phyloP scores from a whole-genome alignment of 2,113 vertebrate species.

The Laterallus jamaicensis region DNA sequence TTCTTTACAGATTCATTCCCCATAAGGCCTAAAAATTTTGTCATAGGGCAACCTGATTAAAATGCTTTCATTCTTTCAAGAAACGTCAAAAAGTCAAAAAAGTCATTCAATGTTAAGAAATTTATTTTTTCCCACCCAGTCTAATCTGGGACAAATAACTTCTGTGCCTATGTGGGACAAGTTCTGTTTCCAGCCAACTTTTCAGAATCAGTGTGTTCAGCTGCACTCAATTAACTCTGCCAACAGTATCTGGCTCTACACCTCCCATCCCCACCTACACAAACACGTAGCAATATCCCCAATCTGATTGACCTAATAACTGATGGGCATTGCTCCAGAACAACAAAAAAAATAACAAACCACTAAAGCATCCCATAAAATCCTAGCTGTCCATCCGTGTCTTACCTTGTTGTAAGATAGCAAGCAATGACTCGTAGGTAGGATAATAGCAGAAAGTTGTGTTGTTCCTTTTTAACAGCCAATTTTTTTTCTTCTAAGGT shows the following conservation, averaged over 20 bases:
- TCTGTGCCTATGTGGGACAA: fast-evolving
- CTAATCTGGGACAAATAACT: neutral
- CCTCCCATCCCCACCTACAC: neutral
- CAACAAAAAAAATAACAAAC: fast-evolving
- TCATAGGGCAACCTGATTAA: neutral
- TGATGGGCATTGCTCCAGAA: neutral
- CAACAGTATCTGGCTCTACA: neutral
- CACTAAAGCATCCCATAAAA: neutral
- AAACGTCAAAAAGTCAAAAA: neutral
- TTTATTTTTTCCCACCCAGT: fast-evolving
- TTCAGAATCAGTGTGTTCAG: neutral
- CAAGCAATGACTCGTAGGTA: neutral
- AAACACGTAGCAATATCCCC: neutral
- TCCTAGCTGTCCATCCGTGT: neutral
- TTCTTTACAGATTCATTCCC: neutral
- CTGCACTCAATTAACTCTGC: neutral
- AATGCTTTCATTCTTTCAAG: neutral
- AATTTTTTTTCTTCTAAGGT: neutral
- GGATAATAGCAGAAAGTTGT: neutral
- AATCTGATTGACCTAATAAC: neutral
- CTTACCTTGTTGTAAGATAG: neutral
- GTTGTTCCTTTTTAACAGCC: neutral
- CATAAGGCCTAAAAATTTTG: neutral
- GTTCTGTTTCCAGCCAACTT: neutral
- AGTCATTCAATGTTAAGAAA: neutral